Base-by-base conservation (phyloP, 1,140 invertebrate genomes). In the Monomorium pharaonis region DNA sequence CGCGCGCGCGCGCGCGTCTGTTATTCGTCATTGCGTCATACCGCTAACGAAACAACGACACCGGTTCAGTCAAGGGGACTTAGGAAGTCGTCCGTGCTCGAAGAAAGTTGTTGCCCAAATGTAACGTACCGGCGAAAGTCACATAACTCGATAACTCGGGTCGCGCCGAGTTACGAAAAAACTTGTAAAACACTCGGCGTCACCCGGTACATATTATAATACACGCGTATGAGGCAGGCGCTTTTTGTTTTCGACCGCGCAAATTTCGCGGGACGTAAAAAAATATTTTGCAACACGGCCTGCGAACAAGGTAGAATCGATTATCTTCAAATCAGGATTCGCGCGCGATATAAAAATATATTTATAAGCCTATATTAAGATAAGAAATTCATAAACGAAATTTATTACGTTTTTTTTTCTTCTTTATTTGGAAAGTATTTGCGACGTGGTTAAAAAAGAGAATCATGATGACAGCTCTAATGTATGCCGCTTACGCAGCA, bases 11-110 rank as follows among this genome's bases (percentile, higher is more conserved):
- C 37, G 77, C 63, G 2, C 44, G 78, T 81, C 78, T 83, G 78
- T 83, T 81, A 81, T 72, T 67, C 78, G 37, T 72, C 51, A 72
- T 83, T 83, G 65, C 78, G 51, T 83, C 78, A 83, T 67, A 83
- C 65, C 37, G 67, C 27, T 83, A 83, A 83, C 78, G 78, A 83
- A 81, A 83, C 65, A 81, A 81, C 78, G 65, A 58, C 78, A 83
- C 67, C 51, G 69, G 65, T 67, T 72, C 78, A 83, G 37, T 24
- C 44, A 65, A 7, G 54, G n/a, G n/a, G 33, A 44, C 44, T 83
- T 83, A 58, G 78, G 78, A 60, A 83, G 78, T 72, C 10, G 24
- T 58, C n/a, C 51, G 51, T 58, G 65, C 37, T 6, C 12, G 18
- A 81, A 44, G 65, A 72, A 83, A 72, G 47, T 83, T 24, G 49